Conservation (phyloP, 2,888 invertebrate species). For the Epsilonema sp. region DNA sequence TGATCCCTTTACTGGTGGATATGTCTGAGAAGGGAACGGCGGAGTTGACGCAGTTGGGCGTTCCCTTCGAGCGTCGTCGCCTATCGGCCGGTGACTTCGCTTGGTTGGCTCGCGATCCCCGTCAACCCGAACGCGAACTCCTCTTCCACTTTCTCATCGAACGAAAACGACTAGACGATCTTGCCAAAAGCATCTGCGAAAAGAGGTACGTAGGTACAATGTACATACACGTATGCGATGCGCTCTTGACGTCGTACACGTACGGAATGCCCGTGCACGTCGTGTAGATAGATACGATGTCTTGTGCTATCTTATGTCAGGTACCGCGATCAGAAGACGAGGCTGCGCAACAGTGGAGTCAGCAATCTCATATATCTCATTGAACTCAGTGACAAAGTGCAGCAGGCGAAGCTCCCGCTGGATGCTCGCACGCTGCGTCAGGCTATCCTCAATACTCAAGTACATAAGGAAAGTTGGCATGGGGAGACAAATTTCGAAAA, state of each 20-base stretch:
- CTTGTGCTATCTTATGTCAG: too few species aligned
- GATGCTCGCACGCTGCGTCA: not conserved
- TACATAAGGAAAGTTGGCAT: too few species aligned
- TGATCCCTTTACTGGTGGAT: too few species aligned
- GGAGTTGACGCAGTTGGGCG: not conserved
- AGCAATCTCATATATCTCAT: not conserved
- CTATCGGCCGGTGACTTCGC: not conserved
- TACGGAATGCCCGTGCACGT: too few species aligned
- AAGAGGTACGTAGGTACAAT: too few species aligned
- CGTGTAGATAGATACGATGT: too few species aligned
- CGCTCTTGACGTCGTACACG: too few species aligned
- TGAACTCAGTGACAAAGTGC: not conserved
- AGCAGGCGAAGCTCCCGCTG: not conserved
- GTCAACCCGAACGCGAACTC: not conserved
- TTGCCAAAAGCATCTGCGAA: not conserved
- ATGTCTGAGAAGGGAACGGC: too few species aligned
- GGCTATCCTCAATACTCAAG: not conserved
- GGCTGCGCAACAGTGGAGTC: not conserved
- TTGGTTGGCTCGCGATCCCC: not conserved
- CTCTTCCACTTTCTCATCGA: not conserved
- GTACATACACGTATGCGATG: too few species aligned
- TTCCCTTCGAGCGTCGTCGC: not conserved
- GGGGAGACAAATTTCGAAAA: too few species aligned
- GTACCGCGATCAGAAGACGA: not conserved
- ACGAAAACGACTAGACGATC: not conserved